Evolutionary conservation across 2,797 vertebrate species (phyloP).

Genomic region (Kryptopterus vitreolus): DNA sequence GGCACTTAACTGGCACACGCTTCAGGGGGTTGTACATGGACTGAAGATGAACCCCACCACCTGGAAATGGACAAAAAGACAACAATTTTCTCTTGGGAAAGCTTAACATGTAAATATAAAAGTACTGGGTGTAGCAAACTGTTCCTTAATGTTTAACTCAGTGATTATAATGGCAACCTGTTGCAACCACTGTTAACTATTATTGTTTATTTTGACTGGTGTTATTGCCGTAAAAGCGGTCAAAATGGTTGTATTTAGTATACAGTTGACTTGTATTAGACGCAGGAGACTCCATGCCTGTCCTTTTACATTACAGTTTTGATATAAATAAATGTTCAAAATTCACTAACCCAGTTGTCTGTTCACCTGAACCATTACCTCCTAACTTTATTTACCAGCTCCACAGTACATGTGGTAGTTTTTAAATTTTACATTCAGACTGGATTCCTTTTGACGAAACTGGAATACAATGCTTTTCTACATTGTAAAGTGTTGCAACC

Average conservation of each 20-base stretch:
- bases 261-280: not conserved
- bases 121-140: not conserved
- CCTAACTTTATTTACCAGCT: not conserved
- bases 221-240: not conserved
- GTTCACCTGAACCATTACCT: not conserved
- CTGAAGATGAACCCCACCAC: not conserved
- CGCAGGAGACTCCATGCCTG: not conserved
- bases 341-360: not conserved
- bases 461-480: not conserved
- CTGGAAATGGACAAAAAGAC: not conserved
- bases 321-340: not conserved
- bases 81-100: slow-evolving; percentile 11
- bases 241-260: not conserved
- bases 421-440: too few relatives aligned
- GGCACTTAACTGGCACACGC: not conserved
- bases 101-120: not conserved
- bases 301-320: not conserved
- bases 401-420: too few relatives aligned
- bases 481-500: not conserved
- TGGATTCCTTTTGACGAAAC: not conserved
- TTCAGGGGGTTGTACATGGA: not conserved
- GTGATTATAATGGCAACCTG: slow-evolving; percentile 8
- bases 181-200: slow-evolving; percentile 6
- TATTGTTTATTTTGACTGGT: slow-evolving; percentile 12
- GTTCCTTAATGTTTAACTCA: not conserved